Base-by-base conservation (phyloP, 2,888 invertebrate genomes). In the Graphium colonna region DNA sequence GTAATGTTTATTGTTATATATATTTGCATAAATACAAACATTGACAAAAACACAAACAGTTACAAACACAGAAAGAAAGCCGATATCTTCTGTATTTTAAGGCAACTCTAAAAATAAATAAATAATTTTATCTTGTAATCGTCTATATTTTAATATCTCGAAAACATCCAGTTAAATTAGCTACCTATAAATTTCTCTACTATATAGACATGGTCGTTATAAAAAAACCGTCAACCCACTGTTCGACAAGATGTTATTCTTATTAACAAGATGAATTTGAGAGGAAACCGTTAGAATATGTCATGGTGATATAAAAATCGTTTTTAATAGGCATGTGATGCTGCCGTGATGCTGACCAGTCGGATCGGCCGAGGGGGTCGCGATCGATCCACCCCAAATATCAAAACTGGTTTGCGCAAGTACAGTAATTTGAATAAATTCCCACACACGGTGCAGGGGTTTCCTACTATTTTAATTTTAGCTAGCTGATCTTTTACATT, bases 351-450 rank as follows among this genome's bases (percentile, higher is more conserved):
- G 53, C 56, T 47, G 54, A 57, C 57, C 65, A 63, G 49, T 65
- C 65, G 65, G 65, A 55, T 57, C 57, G 48, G 21, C 48, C 55
- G 58, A 63, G 65, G 72, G 71, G 77, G 62, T 58, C 59, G 59
- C 42, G 58, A 48, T 63, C 64, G 69, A 73, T 75, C 75, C 69
- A 63, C 56, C 60, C 56, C 57, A 60, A 61, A 55, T 51, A 40
- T 58, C 56, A 60, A 61, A 79, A 82, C 86, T 75, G 82, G 86
- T 86, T 82, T 65, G 48, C 52, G 61, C 77, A 76, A 80, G 81
- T 83, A 82, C 80, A 80, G 75, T 80, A 68, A 82, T 84, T 82
- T 77, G 60, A 77, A 86, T 85, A 81, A 78, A 71, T 83, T 83
- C 82, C 69, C 75, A 73, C 60, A 69, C 21, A 43, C 17, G 8